phyloP scores from a whole-genome alignment of 1,140 invertebrate genomes.

The Mesaphorura yosii region DNA sequence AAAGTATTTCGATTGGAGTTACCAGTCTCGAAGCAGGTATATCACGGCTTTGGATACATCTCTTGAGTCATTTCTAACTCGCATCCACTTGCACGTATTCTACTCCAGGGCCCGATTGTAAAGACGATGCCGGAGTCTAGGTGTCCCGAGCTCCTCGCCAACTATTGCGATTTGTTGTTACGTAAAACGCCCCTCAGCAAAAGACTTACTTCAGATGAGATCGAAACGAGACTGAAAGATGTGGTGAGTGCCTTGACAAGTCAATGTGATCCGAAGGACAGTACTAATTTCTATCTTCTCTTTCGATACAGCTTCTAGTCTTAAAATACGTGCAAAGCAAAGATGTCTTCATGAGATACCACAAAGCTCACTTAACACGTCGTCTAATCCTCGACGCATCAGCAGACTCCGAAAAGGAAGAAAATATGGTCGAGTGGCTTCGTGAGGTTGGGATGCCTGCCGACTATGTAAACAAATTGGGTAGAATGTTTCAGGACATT shows the following conservation, averaged over 20 bases:
- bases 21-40: constrained; percentile 47
- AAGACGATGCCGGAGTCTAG: constrained; percentile 78
- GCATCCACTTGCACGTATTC: too few relatives aligned
- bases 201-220: constrained; percentile 86
- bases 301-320: constrained; percentile 60
- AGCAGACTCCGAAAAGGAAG: constrained; percentile 97
- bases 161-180: constrained; percentile 99
- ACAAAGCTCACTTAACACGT: constrained; percentile 94
- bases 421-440: constrained; percentile 94
- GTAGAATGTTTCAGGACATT: constrained; percentile 92
- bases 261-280: constrained; percentile 22
- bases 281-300: background rate
- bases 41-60: too few relatives aligned
- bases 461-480: constrained; percentile 97
- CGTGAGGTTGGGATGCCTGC: constrained; percentile 73
- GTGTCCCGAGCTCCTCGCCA: constrained; percentile 95
- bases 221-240: constrained; percentile 82
- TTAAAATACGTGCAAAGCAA: constrained; percentile 99
- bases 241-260: constrained; percentile 49
- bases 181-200: constrained; percentile 93
- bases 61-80: too few relatives aligned
- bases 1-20: constrained; percentile 82
- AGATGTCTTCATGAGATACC: constrained; percentile 99
- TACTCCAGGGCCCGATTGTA: constrained; percentile 33
- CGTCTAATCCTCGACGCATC: constrained; percentile 90